These are phyloP conservation scores for Apotomis turbidana DNA, from an alignment of 2,888 invertebrate species.

Conservation along the genomic window DNA sequence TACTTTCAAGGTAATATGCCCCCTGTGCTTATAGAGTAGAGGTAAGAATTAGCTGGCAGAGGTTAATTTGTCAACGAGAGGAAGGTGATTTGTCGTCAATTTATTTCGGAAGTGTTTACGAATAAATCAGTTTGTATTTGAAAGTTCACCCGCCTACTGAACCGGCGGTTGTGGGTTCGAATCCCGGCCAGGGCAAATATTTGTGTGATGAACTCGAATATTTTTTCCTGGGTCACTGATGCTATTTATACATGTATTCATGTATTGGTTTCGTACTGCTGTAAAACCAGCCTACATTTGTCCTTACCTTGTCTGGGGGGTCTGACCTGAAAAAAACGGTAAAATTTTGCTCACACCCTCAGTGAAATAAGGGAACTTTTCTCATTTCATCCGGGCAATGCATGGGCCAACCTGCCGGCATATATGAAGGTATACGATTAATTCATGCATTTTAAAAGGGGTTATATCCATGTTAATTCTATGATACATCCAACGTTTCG, in stretches of 20 bases:
- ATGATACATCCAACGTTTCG: neutral
- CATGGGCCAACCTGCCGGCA: neutral
- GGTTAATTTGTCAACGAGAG: constrained; percentile 11
- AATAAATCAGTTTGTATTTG: constrained; percentile 2
- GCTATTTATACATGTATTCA: no score
- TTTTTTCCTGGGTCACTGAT: no score
- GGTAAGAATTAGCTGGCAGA: neutral
- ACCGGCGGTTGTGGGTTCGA: no score
- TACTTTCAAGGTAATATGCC: constrained; percentile 4
- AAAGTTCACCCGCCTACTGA: no score
- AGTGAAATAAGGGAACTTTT: constrained; percentile 26
- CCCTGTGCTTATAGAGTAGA: neutral
- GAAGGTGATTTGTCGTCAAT: constrained; percentile 17
- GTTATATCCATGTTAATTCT: neutral
- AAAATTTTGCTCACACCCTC: constrained; percentile 1
- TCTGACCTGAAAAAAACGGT: constrained; percentile 11
- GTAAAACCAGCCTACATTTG: neutral
- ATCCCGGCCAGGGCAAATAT: no score
- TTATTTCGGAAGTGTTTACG: constrained; percentile 26
- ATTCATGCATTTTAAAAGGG: neutral
- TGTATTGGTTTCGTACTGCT: no score
- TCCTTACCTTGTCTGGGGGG: neutral
- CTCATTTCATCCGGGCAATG: constrained; percentile 7
- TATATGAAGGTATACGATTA: neutral
- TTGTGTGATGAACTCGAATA: no score